Conservation (phyloP, 2,888 invertebrate genomes). For the Malthinus flaveolus region DNA sequence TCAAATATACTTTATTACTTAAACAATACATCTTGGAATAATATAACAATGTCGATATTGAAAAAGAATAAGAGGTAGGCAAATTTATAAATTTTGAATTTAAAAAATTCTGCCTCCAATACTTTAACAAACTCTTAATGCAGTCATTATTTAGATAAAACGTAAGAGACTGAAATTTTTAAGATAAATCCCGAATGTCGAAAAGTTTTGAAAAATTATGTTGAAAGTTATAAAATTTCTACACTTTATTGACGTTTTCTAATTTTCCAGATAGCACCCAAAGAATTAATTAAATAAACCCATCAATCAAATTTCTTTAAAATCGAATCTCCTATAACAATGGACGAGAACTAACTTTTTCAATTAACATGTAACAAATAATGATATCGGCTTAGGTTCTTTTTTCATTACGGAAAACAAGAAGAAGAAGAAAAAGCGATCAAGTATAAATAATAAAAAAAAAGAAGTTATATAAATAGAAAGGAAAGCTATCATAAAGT, state of each 20-base stretch:
- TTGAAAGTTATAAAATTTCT: slow-evolving; percentile 1
- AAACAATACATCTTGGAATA: too few species aligned
- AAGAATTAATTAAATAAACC: slow-evolving; percentile 1
- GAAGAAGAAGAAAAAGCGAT: neutral
- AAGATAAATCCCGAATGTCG: neutral
- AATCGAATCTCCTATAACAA: neutral
- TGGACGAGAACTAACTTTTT: too few species aligned
- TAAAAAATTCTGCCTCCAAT: too few species aligned
- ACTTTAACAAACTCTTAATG: too few species aligned
- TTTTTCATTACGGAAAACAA: too few species aligned
- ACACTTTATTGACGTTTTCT: slow-evolving; percentile 4
- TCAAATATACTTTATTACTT: too few species aligned
- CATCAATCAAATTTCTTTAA: slow-evolving; percentile 3
- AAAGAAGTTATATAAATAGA: slow-evolving; percentile 20
- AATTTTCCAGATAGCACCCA: neutral
- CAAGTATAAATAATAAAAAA: slow-evolving; percentile 24
- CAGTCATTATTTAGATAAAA: too few species aligned
- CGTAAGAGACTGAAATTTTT: neutral
- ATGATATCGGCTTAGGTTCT: too few species aligned
- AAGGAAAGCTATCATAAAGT: slow-evolving; percentile 25
- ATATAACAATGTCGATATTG: too few species aligned
- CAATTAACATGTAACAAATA: too few species aligned
- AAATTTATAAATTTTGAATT: too few species aligned
- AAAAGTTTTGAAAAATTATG: slow-evolving; percentile 1
- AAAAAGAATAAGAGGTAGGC: too few species aligned